Base-by-base conservation (phyloP, 2,113 vertebrate genomes). In the Siphamia tubifer region DNA sequence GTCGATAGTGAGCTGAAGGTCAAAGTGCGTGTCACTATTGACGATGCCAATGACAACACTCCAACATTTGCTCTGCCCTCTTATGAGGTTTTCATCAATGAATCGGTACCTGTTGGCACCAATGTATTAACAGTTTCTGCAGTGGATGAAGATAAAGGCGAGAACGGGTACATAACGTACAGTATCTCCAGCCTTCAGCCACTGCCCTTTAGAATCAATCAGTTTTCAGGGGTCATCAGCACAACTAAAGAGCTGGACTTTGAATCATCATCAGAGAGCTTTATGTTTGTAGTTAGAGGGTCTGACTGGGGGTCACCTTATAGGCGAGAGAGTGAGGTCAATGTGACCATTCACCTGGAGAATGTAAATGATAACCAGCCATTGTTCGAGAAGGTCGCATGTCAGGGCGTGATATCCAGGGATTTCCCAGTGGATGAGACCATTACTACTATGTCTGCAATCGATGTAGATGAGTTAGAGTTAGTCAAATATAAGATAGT, bases 301-400 rank as follows among this genome's bases (percentile, higher is more conserved):
- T 99, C 98, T 0, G 98, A 99, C 81, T 99, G 98, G 98, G 98
- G 98, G 3, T 96, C 96, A 1, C 98, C 98, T 0, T 99, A 98
- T 63, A 94, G 98, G 28, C 93, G 96, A 0, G 98, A 99, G 75
- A 97, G 93, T 0, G 96, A 99, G 71, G 96, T 96, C 13, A 98
- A 97, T 20, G 93, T 99, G 36, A 98, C 96, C 1, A 90, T 99
- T 68, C 93, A 94, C 35, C 71, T 99, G 66, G 94, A 94, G 54
- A 99, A 99, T 30, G 89, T 96, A 44, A 99, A 99, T 0, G 98
- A 99, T 82, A 98, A 99, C 87, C 93, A 93, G 49, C 98, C 98
- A 0, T 87, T 98, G 45, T 99, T 99, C 90, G 98, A 99, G 80
- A 98, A 96, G 73, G 91, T 98, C 42, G 96, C 92, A 0, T 99